These are phyloP conservation scores for Macropodus opercularis DNA, from an alignment of 2,797 vertebrate genomes.

Conservation along the genomic window DNA sequence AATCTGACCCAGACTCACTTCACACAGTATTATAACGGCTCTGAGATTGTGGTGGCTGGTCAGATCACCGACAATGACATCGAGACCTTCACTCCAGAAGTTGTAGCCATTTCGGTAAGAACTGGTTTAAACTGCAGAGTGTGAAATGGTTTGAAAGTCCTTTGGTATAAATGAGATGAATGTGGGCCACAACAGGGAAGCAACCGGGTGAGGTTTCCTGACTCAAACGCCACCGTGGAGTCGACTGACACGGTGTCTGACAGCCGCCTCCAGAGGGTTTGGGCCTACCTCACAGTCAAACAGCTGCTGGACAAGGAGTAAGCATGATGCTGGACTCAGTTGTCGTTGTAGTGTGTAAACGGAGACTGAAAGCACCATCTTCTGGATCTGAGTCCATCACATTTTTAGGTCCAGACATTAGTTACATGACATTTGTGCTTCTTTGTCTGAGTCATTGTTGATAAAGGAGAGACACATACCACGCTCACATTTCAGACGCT, in stretches of 20 bases:
- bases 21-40: constrained; percentile 83
- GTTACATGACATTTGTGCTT: no score
- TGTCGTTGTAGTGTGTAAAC: no score
- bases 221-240: constrained; percentile 15
- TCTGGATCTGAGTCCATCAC: no score
- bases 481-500: no score
- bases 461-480: no score
- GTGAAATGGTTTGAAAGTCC: not conserved
- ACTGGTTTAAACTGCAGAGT: not conserved
- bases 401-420: no score
- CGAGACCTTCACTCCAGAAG: constrained; percentile 69
- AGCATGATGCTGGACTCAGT: constrained; percentile 27
- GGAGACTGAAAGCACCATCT: no score
- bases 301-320: constrained; percentile 83
- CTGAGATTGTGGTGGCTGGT: constrained; percentile 85
- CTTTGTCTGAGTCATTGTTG: no score
- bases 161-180: not conserved
- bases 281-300: constrained; percentile 86
- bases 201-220: constrained; percentile 54
- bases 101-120: constrained; percentile 80
- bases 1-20: constrained; percentile 83
- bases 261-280: constrained; percentile 76
- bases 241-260: constrained; percentile 34
- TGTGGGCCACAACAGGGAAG: constrained; percentile 55
- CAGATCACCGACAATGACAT: constrained; percentile 75